phyloP scores from a whole-genome alignment of 1,140 invertebrate species.

The Drosophila mayri region DNA sequence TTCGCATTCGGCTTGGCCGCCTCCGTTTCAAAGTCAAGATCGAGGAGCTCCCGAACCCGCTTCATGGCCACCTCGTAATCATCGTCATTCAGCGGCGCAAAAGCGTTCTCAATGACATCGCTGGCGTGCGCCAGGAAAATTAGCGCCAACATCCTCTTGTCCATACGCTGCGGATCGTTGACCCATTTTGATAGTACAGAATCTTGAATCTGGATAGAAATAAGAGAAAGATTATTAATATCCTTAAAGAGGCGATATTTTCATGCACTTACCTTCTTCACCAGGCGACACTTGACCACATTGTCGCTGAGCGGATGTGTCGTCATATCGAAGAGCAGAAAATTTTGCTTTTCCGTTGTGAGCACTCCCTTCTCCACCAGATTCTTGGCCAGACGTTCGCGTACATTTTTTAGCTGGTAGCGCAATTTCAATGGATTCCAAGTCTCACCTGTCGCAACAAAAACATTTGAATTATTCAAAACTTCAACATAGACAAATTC shows the following conservation, averaged over 20 bases:
- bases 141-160: conserved; percentile 95
- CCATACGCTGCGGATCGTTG: conserved; percentile 99
- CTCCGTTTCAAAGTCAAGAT: conserved; percentile 98
- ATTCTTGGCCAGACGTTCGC: conserved; percentile 99
- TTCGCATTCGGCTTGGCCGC: conserved; percentile 93
- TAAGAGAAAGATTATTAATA: conserved; percentile 67
- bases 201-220: conserved; percentile 93
- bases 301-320: conserved; percentile 99
- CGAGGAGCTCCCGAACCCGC: conserved; percentile 96
- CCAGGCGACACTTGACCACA: conserved; percentile 97
- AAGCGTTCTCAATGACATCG: conserved; percentile 99
- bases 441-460: conserved; percentile 93
- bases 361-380: conserved; percentile 99
- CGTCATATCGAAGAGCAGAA: conserved; percentile 99
- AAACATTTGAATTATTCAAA: conserved; percentile 49
- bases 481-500: too few species aligned
- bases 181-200: conserved; percentile 98
- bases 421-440: conserved; percentile 99
- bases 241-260: neutral
- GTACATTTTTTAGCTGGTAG: conserved; percentile 99
- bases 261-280: conserved; percentile 93
- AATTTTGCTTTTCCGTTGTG: conserved; percentile 99
- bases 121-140: conserved; percentile 98
- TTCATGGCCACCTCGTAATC: conserved; percentile 99
- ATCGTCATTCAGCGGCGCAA: conserved; percentile 98